Evolutionary conservation across 2,888 invertebrate species (phyloP).

Genomic region (Xanthia icteritia): DNA sequence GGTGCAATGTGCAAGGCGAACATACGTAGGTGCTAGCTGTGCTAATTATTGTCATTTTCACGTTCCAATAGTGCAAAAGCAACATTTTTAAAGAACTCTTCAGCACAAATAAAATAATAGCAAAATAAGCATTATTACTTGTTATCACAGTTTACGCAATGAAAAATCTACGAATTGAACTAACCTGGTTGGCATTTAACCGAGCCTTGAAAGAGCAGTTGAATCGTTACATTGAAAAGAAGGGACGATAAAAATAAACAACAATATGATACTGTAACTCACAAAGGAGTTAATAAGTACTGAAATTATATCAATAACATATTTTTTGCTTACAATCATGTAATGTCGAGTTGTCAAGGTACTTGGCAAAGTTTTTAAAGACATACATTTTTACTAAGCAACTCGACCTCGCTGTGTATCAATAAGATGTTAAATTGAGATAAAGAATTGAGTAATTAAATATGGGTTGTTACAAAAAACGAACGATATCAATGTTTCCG

Average conservation of each 20-base stretch:
- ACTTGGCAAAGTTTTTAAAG: conserved; percentile 31
- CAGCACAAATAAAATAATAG: neutral
- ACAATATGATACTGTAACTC: conserved; percentile 21
- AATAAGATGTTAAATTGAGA: conserved; percentile 60
- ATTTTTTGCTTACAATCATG: conserved; percentile 24
- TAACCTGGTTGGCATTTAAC: conserved; percentile 49
- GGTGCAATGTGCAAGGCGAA: neutral
- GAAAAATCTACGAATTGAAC: conserved; percentile 37
- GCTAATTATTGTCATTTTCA: neutral
- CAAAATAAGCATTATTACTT: conserved; percentile 13
- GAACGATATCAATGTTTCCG: conserved; percentile 57
- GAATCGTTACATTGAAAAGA: conserved; percentile 44
- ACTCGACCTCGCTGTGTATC: conserved; percentile 53
- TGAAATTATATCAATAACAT: conserved; percentile 37
- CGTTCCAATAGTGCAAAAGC: neutral
- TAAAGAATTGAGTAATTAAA: conserved; percentile 62
- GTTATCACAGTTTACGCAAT: conserved; percentile 32
- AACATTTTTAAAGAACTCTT: neutral
- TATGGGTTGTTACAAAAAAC: conserved; percentile 62
- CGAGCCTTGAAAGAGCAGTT: conserved; percentile 43
- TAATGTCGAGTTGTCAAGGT: conserved; percentile 43
- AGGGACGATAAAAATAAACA: conserved; percentile 33
- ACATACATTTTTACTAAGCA: conserved; percentile 46
- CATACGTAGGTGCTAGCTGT: neutral
- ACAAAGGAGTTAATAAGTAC: conserved; percentile 4